Evolutionary conservation across 2,888 invertebrate species (phyloP).

Genomic region (Scrobipalpa costella): DNA sequence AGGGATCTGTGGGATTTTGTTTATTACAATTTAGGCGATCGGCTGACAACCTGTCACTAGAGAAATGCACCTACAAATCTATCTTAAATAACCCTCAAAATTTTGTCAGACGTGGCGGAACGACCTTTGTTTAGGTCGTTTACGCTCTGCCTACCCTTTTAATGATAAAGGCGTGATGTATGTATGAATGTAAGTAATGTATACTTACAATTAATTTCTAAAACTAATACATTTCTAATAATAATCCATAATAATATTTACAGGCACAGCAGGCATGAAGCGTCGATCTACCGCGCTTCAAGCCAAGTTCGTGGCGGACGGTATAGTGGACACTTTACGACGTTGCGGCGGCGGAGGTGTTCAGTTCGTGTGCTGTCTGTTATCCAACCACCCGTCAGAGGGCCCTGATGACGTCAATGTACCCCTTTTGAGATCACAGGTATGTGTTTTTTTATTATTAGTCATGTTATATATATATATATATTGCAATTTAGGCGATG

Average conservation of each 20-base stretch:
- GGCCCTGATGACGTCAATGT: conserved; percentile 85
- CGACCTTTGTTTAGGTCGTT: no score
- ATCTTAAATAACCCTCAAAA: no score
- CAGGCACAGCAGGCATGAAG: conserved; percentile 85
- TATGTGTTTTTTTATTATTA: conserved; percentile 45
- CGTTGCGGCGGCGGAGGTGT: conserved; percentile 86
- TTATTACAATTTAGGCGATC: no score
- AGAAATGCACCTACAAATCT: no score
- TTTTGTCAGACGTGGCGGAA: no score
- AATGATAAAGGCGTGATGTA: not conserved
- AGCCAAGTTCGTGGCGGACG: conserved; percentile 87
- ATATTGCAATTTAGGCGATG: no score
- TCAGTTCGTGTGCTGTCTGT: conserved; percentile 94
- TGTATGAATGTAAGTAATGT: no score
- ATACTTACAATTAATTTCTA: no score
- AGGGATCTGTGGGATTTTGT: no score
- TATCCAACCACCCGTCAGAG: conserved; percentile 82
- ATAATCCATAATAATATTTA: no score
- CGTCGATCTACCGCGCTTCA: conserved; percentile 93
- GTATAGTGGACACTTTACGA: conserved; percentile 93
- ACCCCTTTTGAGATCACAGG: conserved; percentile 93
- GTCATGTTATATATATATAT: not conserved
- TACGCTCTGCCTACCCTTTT: not conserved
- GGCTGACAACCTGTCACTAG: no score
- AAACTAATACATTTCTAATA: no score